Evolutionary conservation across 2,113 vertebrate species (phyloP).

Genomic region (Pterophyllum scalare): DNA sequence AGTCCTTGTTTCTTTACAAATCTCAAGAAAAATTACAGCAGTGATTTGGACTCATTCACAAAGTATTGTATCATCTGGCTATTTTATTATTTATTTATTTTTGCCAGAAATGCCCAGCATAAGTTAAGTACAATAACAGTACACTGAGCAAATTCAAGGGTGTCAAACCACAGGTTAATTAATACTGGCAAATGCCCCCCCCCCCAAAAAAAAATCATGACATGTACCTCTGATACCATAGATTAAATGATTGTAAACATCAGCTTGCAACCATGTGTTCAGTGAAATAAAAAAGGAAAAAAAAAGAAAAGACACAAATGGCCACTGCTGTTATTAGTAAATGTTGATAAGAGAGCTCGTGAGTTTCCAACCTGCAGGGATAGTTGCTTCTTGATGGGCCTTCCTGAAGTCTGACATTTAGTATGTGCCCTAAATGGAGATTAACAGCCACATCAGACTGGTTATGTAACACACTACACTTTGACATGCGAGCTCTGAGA

Average conservation of each 20-base stretch:
- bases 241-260: not conserved
- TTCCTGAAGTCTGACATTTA: not conserved
- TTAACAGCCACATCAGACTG: not conserved
- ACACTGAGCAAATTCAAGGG: no score
- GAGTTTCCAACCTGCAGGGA: not conserved
- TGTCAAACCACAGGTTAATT: not conserved
- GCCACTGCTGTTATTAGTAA: not conserved
- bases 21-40: not conserved
- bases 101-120: no score
- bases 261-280: not conserved
- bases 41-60: not conserved
- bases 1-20: not conserved
- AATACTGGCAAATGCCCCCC: not conserved
- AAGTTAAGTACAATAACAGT: no score
- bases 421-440: constrained; percentile 18
- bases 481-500: constrained; percentile 3
- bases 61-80: no score
- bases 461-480: constrained; percentile 39
- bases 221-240: not conserved
- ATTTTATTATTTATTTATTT: no score
- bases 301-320: constrained; percentile 32
- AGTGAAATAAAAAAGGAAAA: constrained; percentile 24
- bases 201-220: not conserved
- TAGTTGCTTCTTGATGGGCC: not conserved
- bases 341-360: not conserved